These are phyloP conservation scores for Percopsis omiscomaycus DNA, from an alignment of 2,797 vertebrate species.

Conservation along the genomic window DNA sequence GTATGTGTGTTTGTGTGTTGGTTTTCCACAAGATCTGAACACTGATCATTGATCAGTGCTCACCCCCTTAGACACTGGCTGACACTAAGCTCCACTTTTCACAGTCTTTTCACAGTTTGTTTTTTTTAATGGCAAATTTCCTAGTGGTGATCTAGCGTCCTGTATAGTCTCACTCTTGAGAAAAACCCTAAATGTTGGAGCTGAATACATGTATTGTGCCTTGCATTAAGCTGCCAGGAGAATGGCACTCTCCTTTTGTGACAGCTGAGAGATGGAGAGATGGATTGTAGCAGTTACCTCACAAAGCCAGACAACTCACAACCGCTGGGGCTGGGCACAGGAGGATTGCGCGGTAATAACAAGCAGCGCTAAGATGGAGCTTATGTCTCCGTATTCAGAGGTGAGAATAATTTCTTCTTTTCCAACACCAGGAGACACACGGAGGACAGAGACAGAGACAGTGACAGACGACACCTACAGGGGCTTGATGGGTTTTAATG, in stretches of 20 bases:
- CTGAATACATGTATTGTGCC: constrained; percentile 13
- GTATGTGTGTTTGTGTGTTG: neutral
- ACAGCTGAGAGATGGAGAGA: constrained; percentile 4
- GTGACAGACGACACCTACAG: constrained; percentile 24
- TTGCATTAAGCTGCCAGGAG: constrained; percentile 8
- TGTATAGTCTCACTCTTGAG: neutral
- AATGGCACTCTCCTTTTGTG: neutral
- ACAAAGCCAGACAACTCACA: constrained; percentile 23
- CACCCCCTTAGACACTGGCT: constrained; percentile 17
- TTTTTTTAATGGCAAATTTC: neutral
- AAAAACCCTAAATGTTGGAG: constrained; percentile 3
- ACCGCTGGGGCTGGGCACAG: neutral
- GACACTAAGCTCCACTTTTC: neutral
- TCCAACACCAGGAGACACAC: constrained; percentile 28
- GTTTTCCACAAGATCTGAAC: neutral
- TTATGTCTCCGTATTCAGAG: constrained; percentile 37
- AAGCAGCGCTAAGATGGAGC: neutral
- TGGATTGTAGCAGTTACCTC: constrained; percentile 26
- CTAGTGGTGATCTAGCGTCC: neutral
- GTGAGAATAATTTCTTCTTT: constrained; percentile 48
- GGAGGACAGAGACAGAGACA: constrained; percentile 27
- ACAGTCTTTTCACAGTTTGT: neutral
- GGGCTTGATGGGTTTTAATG: constrained; percentile 21
- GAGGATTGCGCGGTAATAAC: neutral
- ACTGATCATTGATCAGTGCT: constrained; percentile 23